These are phyloP conservation scores for Acanthopagrus latus DNA, from an alignment of 2,797 vertebrate species.

Conservation along the genomic window DNA sequence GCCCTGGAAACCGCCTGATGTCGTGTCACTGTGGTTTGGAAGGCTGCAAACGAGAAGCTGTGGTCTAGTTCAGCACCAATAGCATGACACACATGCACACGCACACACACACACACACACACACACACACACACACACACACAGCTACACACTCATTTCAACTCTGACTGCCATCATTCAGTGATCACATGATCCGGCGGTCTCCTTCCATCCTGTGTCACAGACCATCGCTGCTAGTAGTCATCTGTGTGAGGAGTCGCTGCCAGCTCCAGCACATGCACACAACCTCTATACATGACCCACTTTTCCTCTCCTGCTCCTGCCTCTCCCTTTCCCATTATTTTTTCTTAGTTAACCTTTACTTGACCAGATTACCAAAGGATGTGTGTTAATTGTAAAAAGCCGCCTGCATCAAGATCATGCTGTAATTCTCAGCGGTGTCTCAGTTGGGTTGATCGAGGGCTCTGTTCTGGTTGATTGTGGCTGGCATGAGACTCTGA, in stretches of 20 bases:
- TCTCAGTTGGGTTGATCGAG: background rate
- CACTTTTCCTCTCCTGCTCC: background rate
- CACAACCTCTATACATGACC: background rate
- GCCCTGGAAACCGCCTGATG: conserved; percentile 58
- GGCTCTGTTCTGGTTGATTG: background rate
- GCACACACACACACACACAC: conserved; percentile 9
- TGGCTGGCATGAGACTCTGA: background rate
- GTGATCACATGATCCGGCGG: conserved; percentile 42
- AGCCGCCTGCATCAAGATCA: background rate
- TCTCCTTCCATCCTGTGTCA: conserved; percentile 37
- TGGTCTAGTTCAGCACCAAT: conserved; percentile 54
- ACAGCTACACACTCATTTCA: conserved; percentile 34
- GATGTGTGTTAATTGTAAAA: background rate
- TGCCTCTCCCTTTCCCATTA: background rate
- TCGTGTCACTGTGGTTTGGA: conserved; percentile 69
- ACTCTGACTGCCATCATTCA: conserved; percentile 43
- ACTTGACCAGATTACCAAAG: background rate
- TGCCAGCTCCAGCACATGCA: background rate
- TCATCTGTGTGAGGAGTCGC: conserved; percentile 41
- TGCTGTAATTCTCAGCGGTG: background rate
- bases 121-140: conserved; percentile 4
- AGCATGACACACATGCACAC: conserved; percentile 16
- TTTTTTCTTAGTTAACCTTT: background rate
- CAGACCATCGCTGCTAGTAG: conserved; percentile 13
- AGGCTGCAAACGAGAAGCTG: conserved; percentile 57